phyloP scores from a whole-genome alignment of 2,888 invertebrate genomes.

The Saturnia japonica region DNA sequence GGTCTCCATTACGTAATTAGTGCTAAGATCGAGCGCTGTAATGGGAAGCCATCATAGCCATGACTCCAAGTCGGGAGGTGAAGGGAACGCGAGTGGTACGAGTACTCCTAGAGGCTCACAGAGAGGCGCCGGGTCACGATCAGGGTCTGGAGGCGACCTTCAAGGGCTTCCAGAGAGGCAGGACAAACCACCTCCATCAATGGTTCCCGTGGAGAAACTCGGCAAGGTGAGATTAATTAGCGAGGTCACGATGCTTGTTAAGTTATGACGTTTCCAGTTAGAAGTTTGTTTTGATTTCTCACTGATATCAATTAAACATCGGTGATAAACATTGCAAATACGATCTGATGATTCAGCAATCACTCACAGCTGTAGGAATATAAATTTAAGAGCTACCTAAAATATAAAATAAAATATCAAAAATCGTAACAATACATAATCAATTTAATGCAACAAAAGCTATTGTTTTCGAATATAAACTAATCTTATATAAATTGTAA shows the following conservation, averaged over 20 bases:
- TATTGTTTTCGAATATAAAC: neutral
- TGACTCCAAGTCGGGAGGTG: slow-evolving; percentile 49
- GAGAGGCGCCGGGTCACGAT: slow-evolving; percentile 78
- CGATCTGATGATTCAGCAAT: slow-evolving; percentile 16
- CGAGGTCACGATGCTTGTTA: slow-evolving; percentile 31
- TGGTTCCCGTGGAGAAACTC: slow-evolving; percentile 88
- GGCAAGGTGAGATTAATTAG: slow-evolving; percentile 82
- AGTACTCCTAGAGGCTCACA: slow-evolving; percentile 72
- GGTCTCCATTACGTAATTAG: slow-evolving; percentile 34
- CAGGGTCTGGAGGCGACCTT: slow-evolving; percentile 85
- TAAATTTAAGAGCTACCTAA: neutral
- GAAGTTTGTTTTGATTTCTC: slow-evolving; percentile 20
- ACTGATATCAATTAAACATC: slow-evolving; percentile 12
- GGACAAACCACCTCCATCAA: slow-evolving; percentile 76
- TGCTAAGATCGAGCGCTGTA: slow-evolving; percentile 19
- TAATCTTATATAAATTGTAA: neutral
- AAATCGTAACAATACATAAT: neutral
- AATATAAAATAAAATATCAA: slow-evolving; percentile 3
- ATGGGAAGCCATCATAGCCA: slow-evolving; percentile 75
- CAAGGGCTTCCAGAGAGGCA: slow-evolving; percentile 83
- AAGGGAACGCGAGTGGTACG: slow-evolving; percentile 61
- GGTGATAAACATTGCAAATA: slow-evolving; percentile 13
- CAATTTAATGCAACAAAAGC: neutral
- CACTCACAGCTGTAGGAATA: neutral
- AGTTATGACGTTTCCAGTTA: slow-evolving; percentile 14